Base-by-base conservation (phyloP, 2,113 vertebrate species). In the Chaetura pelagica region DNA sequence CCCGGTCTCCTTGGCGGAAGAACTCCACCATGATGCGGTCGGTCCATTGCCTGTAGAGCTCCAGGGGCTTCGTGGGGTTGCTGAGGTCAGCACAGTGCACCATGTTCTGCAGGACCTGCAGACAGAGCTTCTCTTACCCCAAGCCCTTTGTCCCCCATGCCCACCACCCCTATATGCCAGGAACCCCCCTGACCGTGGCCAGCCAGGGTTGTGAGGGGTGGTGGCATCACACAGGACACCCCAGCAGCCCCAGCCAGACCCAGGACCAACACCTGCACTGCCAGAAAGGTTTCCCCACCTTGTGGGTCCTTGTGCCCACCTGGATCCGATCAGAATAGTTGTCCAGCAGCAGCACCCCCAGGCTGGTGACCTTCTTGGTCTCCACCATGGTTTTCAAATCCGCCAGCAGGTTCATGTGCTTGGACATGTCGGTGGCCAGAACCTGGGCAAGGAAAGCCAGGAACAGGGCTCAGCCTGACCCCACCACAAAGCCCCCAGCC, bases 381-480 rank as follows among this genome's bases (percentile, higher is more conserved):
- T 99, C 99, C 88, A 99, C 99, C 99, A 99, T 99, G 35, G 99
- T 99, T 95, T 99, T 99, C 83, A 99, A 97, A 87, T 99, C 99
- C 4, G 99, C 99, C 97, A 99, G 96, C 29, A 99, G 97, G 87
- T 98, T 99, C 99, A 99, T 99, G 97, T 99, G 99, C 95, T 99
- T 99, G 84, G 99, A 99, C 99, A 99, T 99, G 91, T 99, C 99
- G 1, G 99, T 99, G 67, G 99, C 99, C 91, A 99, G 80, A 82
- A 99, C 99, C 99, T 99, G 97, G 59, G 32, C 13, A 26, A 9
- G 57, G 59, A 0, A 12, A 40, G 35, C 16, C 15, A 4, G 68
- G 44, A 32, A 29, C 0, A 0, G 30, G 20, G 55, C 40, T 93
- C 87, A 69, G 54, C 8, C 34, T 44, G 68, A n/a, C 17, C 35